Evolutionary conservation across 1,140 invertebrate genomes (phyloP), one percentile per base, ranked within the genome.

Genomic region (Manduca sexta): DNA sequence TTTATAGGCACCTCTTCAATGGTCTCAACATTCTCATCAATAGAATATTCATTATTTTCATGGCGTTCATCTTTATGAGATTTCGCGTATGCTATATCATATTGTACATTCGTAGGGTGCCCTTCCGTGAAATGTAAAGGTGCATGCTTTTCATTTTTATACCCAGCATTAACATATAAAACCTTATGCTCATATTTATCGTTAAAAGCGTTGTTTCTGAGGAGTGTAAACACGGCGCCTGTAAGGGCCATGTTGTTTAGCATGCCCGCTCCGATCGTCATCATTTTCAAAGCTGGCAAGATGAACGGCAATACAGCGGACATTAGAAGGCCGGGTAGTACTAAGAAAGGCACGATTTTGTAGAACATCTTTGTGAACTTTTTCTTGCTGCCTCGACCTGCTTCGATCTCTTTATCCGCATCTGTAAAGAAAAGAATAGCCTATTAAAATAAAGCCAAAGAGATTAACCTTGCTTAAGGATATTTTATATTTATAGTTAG

Each of bases 271-370:
- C 65, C 79, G 3, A 86, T 11, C 1, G 76, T 73, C 72, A 82
- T 81, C 69, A 87, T 77, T 60, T 86, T 86, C 33, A 87, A 52
- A 0, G 78, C 76, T 38, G 86, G 86, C 58, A 87, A 68, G 18
- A 86, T 65, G 49, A 87, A 87, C 7, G 86, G 86, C 46, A 87
- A 64, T 18, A 87, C 63, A 3, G 86, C 84, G 2, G 86, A 82
- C 79, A 86, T 86, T 4, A 87, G 69, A 1, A 87, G 66, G 2
- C 84, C 84, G 4, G 86, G 86, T 8, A 86, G 52, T 31, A 86
- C 46, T 26, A 87, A 34, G 33, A 80, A 56, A 3, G 84, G 86
- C 10, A 82, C 45, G 4, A 84, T 56, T 29, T 73, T 56, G 47
- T 80, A 82, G 21, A 86, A 81, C 26, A 55, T 55, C 45, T 85